phyloP scores from a whole-genome alignment of 2,113 vertebrate species.

The Leucopsar rothschildi region DNA sequence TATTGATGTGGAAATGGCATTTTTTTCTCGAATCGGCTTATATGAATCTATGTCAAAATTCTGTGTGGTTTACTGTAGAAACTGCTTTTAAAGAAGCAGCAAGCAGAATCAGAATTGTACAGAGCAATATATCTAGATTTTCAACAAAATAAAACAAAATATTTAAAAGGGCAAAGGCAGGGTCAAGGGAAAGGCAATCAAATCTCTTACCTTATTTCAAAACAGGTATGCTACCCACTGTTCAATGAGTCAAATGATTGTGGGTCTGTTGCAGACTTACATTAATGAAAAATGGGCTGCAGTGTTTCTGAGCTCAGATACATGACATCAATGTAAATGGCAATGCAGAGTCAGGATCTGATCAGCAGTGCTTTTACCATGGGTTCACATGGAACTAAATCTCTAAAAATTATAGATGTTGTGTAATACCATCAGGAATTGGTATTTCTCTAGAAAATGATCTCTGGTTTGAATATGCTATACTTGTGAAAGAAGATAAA shows the following conservation, averaged over 20 bases:
- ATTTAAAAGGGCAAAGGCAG: not conserved
- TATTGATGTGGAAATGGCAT: not conserved
- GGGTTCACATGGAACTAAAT: not conserved
- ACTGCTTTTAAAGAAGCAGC: not conserved
- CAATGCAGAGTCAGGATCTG: not conserved
- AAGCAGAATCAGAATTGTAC: not conserved
- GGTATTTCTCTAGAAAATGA: not conserved
- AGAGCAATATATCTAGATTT: not conserved
- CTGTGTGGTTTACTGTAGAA: not conserved
- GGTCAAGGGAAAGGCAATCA: not conserved
- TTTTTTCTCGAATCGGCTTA: not conserved
- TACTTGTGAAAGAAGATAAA: not conserved
- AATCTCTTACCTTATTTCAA: not conserved
- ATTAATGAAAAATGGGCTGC: not conserved
- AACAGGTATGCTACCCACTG: not conserved
- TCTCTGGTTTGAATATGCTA: not conserved
- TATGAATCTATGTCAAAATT: not conserved
- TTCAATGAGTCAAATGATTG: not conserved
- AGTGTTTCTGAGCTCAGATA: not conserved
- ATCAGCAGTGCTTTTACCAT: not conserved
- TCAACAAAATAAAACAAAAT: not conserved
- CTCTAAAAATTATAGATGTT: not conserved
- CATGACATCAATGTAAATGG: not conserved
- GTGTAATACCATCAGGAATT: not conserved
- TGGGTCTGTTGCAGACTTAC: not conserved